Evolutionary conservation across 2,888 invertebrate genomes (phyloP).

Genomic region (Parthenolecanium corni): DNA sequence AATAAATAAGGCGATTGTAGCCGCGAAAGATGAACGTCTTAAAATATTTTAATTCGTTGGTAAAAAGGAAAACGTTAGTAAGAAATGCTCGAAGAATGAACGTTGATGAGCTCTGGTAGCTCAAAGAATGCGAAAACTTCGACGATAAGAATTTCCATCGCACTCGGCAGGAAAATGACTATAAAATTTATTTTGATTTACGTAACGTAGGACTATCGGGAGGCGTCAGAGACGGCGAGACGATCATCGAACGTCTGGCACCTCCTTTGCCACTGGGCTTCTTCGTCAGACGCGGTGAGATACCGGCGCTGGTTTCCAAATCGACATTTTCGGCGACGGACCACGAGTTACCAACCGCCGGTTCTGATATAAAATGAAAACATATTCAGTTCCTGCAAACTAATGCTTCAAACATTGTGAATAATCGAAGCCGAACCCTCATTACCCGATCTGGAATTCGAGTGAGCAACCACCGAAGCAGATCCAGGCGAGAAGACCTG

Average conservation of each 20-base stretch:
- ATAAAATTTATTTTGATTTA: constrained; percentile 34
- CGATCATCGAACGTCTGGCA: constrained; percentile 37
- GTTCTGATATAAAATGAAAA: background rate
- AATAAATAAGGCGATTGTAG: no score
- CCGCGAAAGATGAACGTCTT: background rate
- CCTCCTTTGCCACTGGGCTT: constrained; percentile 51
- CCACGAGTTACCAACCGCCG: constrained; percentile 39
- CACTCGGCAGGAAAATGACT: background rate
- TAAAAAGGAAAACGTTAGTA: background rate
- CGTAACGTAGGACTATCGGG: constrained; percentile 36
- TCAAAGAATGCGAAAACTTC: no score
- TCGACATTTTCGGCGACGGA: constrained; percentile 39
- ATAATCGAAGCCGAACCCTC: no score
- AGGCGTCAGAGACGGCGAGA: constrained; percentile 33
- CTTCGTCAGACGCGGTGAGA: constrained; percentile 58
- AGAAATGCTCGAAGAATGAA: no score
- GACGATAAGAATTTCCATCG: no score
- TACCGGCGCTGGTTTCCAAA: constrained; percentile 38
- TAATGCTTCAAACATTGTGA: constrained; percentile 35
- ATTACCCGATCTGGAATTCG: constrained; percentile 2
- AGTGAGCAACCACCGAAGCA: constrained; percentile 33
- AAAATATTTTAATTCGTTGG: background rate
- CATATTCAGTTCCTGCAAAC: constrained; percentile 33
- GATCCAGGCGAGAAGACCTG: constrained; percentile 57
- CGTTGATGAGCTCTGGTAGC: no score